A percentile compares a stretch with the other conserved stretches of the same genome.
Evolutionary conservation across 2,113 vertebrate genomes (phyloP).

Genomic region (Petaurus breviceps): DNA sequence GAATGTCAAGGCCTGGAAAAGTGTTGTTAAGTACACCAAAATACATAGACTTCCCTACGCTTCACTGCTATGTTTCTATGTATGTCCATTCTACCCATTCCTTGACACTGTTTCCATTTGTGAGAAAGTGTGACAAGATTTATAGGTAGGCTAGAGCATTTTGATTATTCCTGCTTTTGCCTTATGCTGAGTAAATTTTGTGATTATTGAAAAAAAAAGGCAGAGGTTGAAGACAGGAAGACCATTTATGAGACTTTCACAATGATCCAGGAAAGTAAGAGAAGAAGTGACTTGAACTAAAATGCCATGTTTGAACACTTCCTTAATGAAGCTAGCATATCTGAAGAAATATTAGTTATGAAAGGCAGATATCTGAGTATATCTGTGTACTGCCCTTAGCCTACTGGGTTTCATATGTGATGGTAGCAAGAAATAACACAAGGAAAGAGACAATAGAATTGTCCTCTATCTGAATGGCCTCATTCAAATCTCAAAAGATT

Average conservation of each 20-base stretch:
- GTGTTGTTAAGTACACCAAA: no score
- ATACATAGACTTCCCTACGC: no score
- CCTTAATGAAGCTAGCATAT: neutral
- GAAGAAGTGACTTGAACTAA: neutral
- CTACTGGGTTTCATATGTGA: neutral
- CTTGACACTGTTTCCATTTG: no score
- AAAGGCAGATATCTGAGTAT: neutral
- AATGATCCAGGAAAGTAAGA: neutral
- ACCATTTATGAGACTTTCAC: neutral
- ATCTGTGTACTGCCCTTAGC: neutral
- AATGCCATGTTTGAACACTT: neutral
- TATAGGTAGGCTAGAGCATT: no score
- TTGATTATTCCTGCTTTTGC: no score
- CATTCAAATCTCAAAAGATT: neutral
- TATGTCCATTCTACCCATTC: no score
- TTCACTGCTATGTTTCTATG: no score
- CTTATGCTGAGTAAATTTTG: no score
- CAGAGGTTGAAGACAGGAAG: neutral
- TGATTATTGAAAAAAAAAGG: neutral
- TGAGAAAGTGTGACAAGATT: no score
- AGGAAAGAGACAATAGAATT: neutral
- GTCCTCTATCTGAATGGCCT: neutral
- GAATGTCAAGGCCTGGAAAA: no score
- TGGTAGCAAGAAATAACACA: neutral
- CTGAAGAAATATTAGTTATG: neutral